These are phyloP conservation scores for Aelia acuminata DNA, from an alignment of 2,888 invertebrate species.

Conservation along the genomic window DNA sequence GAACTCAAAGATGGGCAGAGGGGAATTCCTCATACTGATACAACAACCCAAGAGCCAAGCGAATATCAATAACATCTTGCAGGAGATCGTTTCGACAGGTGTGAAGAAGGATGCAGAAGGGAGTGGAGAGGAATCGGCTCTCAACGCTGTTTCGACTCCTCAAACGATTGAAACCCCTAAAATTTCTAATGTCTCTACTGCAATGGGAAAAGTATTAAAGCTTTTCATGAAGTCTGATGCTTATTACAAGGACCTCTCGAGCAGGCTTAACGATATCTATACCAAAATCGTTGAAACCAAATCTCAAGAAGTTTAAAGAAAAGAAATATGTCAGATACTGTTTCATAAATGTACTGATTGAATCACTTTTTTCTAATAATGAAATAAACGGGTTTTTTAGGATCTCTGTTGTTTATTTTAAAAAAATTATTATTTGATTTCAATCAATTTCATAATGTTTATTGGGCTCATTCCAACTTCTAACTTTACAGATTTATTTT, in stretches of 20 bases:
- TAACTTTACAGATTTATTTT: no score
- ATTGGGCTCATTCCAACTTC: no score
- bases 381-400: no score
- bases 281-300: neutral
- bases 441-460: no score
- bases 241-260: neutral
- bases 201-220: neutral
- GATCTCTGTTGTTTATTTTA: no score
- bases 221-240: neutral
- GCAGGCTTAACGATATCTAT: slow-evolving; percentile 36
- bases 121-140: neutral
- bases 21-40: neutral
- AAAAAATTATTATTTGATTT: no score
- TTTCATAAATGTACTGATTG: no score
- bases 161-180: neutral
- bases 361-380: no score
- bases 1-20: neutral
- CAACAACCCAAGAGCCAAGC: neutral
- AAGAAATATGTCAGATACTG: neutral
- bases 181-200: neutral
- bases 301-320: neutral
- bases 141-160: neutral
- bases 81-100: neutral
- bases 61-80: neutral
- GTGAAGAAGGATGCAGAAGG: neutral